These are phyloP conservation scores for Sapajus apella DNA, from an alignment of 2,113 vertebrate genomes.

Conservation along the genomic window DNA sequence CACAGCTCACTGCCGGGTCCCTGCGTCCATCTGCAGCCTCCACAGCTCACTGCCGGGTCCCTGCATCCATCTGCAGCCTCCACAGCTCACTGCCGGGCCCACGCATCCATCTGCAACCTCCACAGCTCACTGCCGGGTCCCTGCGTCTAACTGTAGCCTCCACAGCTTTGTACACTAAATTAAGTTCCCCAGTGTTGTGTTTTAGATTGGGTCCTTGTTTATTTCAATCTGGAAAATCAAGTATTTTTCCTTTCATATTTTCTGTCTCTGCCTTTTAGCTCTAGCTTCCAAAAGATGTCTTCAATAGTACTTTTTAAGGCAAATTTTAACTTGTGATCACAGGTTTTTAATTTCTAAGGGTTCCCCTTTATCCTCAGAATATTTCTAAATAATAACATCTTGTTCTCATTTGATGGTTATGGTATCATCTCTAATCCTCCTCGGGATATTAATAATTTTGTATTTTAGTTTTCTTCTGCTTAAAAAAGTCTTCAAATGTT, in stretches of 20 bases:
- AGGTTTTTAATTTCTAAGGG: background rate
- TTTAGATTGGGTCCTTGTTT: background rate
- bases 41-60: too few species aligned
- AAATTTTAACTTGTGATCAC: too few species aligned
- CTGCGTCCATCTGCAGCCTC: too few species aligned
- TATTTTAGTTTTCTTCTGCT: background rate
- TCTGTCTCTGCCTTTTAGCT: background rate
- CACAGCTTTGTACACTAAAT: background rate
- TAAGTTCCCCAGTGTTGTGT: background rate
- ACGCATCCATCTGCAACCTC: rapidly evolving
- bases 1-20: too few species aligned
- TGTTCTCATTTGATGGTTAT: background rate
- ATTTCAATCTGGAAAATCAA: background rate
- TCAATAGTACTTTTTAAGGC: background rate
- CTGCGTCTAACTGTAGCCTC: too few species aligned
- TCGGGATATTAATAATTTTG: background rate
- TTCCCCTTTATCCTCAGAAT: background rate
- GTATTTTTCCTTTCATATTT: background rate
- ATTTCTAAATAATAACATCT: background rate
- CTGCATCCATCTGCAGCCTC: too few species aligned
- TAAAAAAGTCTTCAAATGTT: background rate
- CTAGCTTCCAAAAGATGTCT: background rate
- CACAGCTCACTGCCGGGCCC: too few species aligned
- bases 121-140: too few species aligned
- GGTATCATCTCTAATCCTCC: background rate